These are phyloP conservation scores for Momotus momota DNA, from an alignment of 2,797 vertebrate species.

Conservation along the genomic window DNA sequence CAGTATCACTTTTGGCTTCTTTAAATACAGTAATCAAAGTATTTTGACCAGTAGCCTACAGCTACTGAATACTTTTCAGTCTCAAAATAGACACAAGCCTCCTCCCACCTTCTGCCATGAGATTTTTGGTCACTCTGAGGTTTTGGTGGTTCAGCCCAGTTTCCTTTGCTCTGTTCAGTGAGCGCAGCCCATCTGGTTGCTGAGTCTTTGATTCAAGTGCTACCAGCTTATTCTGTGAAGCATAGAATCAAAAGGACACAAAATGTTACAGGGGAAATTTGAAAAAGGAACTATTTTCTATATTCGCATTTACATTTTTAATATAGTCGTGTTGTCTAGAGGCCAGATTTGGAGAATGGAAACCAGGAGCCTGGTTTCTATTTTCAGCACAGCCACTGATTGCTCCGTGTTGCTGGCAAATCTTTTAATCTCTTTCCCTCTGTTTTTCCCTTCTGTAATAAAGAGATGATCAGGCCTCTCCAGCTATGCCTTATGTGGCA, in stretches of 20 bases:
- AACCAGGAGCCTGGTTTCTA: conserved; percentile 56
- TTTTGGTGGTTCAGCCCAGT: not conserved
- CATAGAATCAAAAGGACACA: conserved; percentile 15
- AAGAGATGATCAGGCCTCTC: conserved; percentile 36
- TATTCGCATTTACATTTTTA: conserved; percentile 63
- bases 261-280: not conserved
- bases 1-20: conserved; percentile 33
- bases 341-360: conserved; percentile 51
- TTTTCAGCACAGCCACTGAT: conserved; percentile 58
- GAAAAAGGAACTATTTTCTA: not conserved
- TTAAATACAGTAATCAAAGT: conserved; percentile 43
- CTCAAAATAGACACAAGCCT: conserved; percentile 50
- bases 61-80: conserved; percentile 37
- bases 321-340: conserved; percentile 23
- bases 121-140: conserved; percentile 37
- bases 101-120: conserved; percentile 46
- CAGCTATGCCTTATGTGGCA: conserved; percentile 5
- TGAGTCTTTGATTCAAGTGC: not conserved
- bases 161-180: not conserved
- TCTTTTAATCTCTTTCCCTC: conserved; percentile 67
- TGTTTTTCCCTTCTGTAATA: conserved; percentile 58
- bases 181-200: not conserved
- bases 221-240: not conserved
- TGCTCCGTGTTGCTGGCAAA: conserved; percentile 60
- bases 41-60: conserved; percentile 26